Evolutionary conservation across 2,888 invertebrate genomes (phyloP).

Genomic region (Gymnocheta viridis): DNA sequence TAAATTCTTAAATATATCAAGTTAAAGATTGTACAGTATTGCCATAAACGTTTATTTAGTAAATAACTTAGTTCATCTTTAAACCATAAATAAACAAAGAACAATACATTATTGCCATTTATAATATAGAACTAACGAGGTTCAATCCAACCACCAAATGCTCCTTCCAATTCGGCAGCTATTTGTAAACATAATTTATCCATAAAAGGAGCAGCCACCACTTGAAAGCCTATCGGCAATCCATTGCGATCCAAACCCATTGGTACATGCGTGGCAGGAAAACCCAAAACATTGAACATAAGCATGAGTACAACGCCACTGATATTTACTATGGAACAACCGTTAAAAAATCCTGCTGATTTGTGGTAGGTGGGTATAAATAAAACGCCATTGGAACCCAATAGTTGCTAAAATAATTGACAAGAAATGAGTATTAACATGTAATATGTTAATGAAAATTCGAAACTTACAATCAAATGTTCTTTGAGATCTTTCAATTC

Average conservation of each 20-base stretch:
- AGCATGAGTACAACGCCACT: slow-evolving; percentile 75
- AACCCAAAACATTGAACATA: slow-evolving; percentile 84
- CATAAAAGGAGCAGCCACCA: slow-evolving; percentile 88
- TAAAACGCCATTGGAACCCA: slow-evolving; percentile 88
- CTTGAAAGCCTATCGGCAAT: slow-evolving; percentile 90
- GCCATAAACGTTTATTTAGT: slow-evolving; percentile 29
- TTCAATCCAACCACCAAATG: slow-evolving; percentile 92
- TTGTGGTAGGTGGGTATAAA: slow-evolving; percentile 88
- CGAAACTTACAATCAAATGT: slow-evolving; percentile 73
- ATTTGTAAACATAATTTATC: slow-evolving; percentile 92
- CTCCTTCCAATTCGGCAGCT: slow-evolving; percentile 89
- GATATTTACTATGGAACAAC: slow-evolving; percentile 83
- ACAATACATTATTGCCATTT: neutral
- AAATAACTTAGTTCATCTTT: slow-evolving; percentile 33
- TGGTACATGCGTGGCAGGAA: slow-evolving; percentile 90
- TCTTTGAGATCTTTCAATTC: slow-evolving; percentile 72
- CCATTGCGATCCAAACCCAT: slow-evolving; percentile 85
- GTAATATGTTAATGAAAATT: neutral
- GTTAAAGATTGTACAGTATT: neutral
- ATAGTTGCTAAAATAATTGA: slow-evolving; percentile 76
- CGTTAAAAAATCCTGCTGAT: slow-evolving; percentile 86
- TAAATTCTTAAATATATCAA: neutral
- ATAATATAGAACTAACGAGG: slow-evolving; percentile 78
- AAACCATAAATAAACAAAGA: slow-evolving; percentile 4
- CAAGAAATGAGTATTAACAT: neutral